phyloP scores from a whole-genome alignment of 2,888 invertebrate genomes.

The Trissoscelio sp. region DNA sequence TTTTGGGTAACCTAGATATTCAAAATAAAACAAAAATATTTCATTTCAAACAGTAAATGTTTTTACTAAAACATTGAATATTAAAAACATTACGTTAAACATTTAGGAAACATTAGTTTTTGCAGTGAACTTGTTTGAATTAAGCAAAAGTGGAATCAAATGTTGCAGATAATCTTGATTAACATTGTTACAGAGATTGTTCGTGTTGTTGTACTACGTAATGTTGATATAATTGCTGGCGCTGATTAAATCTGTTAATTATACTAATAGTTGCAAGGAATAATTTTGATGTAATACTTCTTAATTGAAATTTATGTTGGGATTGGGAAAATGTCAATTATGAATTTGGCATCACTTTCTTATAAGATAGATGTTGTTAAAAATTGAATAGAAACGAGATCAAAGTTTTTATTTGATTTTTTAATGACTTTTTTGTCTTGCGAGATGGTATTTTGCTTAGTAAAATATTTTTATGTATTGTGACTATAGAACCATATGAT shows the following conservation, averaged over 20 bases:
- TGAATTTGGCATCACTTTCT: too few relatives aligned
- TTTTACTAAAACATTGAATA: too few relatives aligned
- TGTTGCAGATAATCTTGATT: not conserved
- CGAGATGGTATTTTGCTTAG: not conserved
- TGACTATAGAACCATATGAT: not conserved
- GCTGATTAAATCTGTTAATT: slow-evolving; percentile 36
- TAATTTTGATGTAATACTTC: not conserved
- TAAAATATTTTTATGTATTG: not conserved
- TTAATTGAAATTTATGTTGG: slow-evolving; percentile 1
- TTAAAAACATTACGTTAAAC: too few relatives aligned
- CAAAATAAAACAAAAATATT: too few relatives aligned
- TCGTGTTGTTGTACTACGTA: slow-evolving; percentile 21
- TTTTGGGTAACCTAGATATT: too few relatives aligned
- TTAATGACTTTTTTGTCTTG: not conserved
- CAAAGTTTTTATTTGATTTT: too few relatives aligned
- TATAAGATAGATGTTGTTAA: too few relatives aligned
- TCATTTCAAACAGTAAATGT: too few relatives aligned
- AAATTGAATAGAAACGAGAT: too few relatives aligned
- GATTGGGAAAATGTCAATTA: not conserved
- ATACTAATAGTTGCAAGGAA: slow-evolving; percentile 20
- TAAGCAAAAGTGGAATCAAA: too few relatives aligned
- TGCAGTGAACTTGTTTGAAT: too few relatives aligned
- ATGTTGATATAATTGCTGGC: slow-evolving; percentile 11
- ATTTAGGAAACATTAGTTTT: too few relatives aligned
- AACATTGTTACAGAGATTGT: slow-evolving; percentile 17